Evolutionary conservation across 2,888 invertebrate genomes (phyloP).

Genomic region (Lampropteryx suffumata): DNA sequence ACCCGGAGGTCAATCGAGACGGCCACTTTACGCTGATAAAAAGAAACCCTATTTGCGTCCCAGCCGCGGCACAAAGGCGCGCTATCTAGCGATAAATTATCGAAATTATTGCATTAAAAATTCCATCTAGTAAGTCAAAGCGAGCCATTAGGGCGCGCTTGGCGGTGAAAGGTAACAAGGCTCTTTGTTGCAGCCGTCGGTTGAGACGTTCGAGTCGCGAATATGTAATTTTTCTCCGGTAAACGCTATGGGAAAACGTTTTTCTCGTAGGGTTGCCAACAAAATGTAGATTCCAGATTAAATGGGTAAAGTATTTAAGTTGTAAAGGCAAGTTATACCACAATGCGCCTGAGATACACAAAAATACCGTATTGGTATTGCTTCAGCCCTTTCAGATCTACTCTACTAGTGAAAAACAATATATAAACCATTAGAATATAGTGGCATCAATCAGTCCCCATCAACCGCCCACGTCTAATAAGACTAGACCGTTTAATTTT

Average conservation of each 20-base stretch:
- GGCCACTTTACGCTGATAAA: slow-evolving; percentile 69
- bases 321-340: too few relatives aligned
- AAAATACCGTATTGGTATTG: too few relatives aligned
- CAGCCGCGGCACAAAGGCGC: slow-evolving; percentile 70
- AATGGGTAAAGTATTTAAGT: too few relatives aligned
- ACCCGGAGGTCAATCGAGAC: slow-evolving; percentile 64
- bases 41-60: slow-evolving; percentile 74
- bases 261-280: slow-evolving; percentile 43
- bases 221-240: slow-evolving; percentile 58
- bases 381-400: too few relatives aligned
- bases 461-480: too few relatives aligned
- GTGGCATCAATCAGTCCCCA: too few relatives aligned
- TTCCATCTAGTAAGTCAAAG: slow-evolving; percentile 88
- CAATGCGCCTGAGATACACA: too few relatives aligned
- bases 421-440: too few relatives aligned
- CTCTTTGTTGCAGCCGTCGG: slow-evolving; percentile 37
- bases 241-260: slow-evolving; percentile 70
- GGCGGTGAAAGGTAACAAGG: slow-evolving; percentile 50
- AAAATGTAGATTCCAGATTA: too few relatives aligned
- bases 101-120: slow-evolving; percentile 89
- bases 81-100: slow-evolving; percentile 83
- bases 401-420: too few relatives aligned
- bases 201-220: slow-evolving; percentile 44
- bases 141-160: slow-evolving; percentile 75
- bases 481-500: neutral